These are phyloP conservation scores for Aspidiotus destructor DNA, from an alignment of 2,888 invertebrate genomes.

Conservation along the genomic window DNA sequence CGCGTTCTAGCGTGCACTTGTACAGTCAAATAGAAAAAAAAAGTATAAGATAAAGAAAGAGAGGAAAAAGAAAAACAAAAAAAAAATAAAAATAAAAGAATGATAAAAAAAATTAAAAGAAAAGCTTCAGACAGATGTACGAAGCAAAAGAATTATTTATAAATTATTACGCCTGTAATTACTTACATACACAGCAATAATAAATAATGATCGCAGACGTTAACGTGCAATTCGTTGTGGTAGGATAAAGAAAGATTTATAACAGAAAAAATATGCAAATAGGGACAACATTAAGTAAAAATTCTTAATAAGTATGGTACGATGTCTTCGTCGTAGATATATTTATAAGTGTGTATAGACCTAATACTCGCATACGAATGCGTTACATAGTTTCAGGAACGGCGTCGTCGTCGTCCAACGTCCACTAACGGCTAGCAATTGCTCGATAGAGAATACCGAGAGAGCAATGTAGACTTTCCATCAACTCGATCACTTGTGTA, in stretches of 20 bases:
- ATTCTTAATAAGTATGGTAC: slow-evolving; percentile 28
- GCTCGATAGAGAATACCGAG: no score
- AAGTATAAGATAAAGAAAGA: background rate
- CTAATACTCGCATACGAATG: no score
- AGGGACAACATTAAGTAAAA: slow-evolving; percentile 28
- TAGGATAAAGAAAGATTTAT: slow-evolving; percentile 32
- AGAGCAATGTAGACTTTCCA: no score
- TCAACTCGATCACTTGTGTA: no score
- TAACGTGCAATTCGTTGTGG: slow-evolving; percentile 31
- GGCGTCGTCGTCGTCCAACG: no score
- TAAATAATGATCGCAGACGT: slow-evolving; percentile 31
- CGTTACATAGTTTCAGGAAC: no score
- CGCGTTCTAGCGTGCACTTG: slow-evolving; percentile 8
- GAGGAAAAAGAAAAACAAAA: background rate
- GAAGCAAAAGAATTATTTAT: slow-evolving; percentile 26
- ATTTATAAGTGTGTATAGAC: no score
- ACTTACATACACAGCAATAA: slow-evolving; percentile 25
- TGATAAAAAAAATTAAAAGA: slow-evolving; percentile 13
- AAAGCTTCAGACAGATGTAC: slow-evolving; percentile 28
- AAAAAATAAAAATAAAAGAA: slow-evolving; percentile 8
- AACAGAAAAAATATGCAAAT: slow-evolving; percentile 33
- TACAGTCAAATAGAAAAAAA: background rate
- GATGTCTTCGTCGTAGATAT: slow-evolving; percentile 6
- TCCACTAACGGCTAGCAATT: no score
- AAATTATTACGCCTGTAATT: slow-evolving; percentile 32